Percentiles rank a stretch among this genome's conserved stretches.
phyloP scores from a whole-genome alignment of 2,888 invertebrate species.

The Tetropium fuscum region DNA sequence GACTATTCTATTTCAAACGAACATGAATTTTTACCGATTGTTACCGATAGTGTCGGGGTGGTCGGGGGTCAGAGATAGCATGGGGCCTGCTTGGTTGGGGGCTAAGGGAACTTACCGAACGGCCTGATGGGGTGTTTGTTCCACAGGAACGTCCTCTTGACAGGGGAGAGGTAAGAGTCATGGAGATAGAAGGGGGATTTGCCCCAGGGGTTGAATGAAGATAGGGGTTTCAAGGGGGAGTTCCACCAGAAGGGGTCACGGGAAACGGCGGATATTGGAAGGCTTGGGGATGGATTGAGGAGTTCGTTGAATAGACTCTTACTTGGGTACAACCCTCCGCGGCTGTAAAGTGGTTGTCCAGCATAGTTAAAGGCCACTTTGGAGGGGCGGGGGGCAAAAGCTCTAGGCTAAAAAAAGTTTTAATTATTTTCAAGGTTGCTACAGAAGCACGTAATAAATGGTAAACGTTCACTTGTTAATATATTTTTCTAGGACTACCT shows the following conservation, averaged over 20 bases:
- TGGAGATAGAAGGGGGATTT: constrained; percentile 83
- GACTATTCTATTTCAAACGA: constrained; percentile 26
- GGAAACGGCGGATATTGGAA: constrained; percentile 84
- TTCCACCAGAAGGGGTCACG: constrained; percentile 93
- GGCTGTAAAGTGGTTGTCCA: constrained; percentile 80
- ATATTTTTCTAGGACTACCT: too few relatives aligned
- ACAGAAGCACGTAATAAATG: too few relatives aligned
- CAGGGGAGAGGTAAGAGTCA: constrained; percentile 90
- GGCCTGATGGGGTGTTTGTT: constrained; percentile 91
- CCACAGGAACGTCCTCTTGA: constrained; percentile 93
- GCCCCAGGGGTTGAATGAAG: constrained; percentile 74
- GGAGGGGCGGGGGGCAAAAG: constrained; percentile 76
- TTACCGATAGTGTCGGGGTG: constrained; percentile 18
- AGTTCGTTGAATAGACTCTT: constrained; percentile 72
- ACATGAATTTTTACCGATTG: constrained; percentile 39
- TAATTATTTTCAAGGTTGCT: too few relatives aligned
- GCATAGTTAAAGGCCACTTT: constrained; percentile 82
- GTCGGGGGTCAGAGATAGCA: constrained; percentile 13
- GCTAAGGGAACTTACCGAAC: constrained; percentile 78
- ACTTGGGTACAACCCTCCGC: constrained; percentile 53
- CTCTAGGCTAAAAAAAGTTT: constrained; percentile 67
- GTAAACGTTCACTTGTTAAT: too few relatives aligned
- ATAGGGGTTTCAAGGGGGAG: constrained; percentile 83
- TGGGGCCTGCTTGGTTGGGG: constrained; percentile 22
- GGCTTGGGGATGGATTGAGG: constrained; percentile 82